These are phyloP conservation scores for Sparidentex hasta DNA, from an alignment of 2,797 vertebrate species.

Conservation along the genomic window DNA sequence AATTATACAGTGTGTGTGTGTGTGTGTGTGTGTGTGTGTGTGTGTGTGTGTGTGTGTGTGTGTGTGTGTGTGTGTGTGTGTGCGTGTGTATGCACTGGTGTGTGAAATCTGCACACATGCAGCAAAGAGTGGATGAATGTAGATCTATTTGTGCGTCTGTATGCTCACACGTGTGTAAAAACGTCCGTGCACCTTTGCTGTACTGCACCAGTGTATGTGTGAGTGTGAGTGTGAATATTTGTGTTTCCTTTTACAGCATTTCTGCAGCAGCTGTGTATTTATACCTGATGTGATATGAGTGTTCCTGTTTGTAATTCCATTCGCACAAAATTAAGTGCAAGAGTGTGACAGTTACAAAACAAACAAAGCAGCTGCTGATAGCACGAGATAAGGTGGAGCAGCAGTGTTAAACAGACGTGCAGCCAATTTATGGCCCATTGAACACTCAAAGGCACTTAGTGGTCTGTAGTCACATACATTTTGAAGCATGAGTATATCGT, in stretches of 20 bases:
- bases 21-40: neutral
- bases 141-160: neutral
- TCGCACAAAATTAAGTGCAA: neutral
- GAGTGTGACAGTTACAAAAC: neutral
- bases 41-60: constrained; percentile 5
- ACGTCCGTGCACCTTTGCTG: neutral
- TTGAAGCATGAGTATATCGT: neutral
- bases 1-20: constrained; percentile 16
- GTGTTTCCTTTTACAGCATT: constrained; percentile 6
- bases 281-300: neutral
- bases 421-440: neutral
- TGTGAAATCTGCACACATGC: neutral
- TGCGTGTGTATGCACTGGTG: too few relatives aligned
- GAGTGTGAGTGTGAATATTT: neutral
- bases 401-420: too few relatives aligned
- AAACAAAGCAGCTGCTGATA: constrained; percentile 10
- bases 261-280: neutral
- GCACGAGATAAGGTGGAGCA: neutral
- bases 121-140: neutral
- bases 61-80: constrained; percentile 7
- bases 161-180: neutral
- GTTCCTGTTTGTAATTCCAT: constrained; percentile 19
- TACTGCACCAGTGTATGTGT: too few relatives aligned
- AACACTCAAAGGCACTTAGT: neutral
- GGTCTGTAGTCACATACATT: neutral